Base-by-base conservation (phyloP, 2,113 vertebrate genomes). In the Terrapene triunguis region DNA sequence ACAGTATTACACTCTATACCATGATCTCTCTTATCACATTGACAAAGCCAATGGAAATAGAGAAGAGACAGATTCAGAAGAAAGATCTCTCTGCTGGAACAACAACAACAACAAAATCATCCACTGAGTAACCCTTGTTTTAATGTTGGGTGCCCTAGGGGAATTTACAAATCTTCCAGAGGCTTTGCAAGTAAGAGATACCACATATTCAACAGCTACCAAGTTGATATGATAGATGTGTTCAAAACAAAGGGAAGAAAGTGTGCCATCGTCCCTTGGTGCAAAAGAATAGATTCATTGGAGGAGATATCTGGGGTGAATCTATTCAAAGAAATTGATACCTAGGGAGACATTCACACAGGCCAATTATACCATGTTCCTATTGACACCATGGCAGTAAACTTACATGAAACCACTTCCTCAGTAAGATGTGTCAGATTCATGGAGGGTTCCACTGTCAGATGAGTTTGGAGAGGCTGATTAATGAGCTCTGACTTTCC, bases 131-230 rank as follows among this genome's bases (percentile, higher is more conserved):
- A 85, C 59, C 35, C 6, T 80, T 87, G 14, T 57, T 80, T 80
- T 55, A 90, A 17, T 81, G 14, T 48, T 89, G 65, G 4, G 72
- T 82, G 38, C 19, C 47, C 74, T 76, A 27, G 57, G 84, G 10
- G 69, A 91, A 96, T 29, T 54, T 53, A 54, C 22, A 90, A 84
- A 85, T 10, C 54, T 74, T 89, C 86, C 32, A 29, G 47, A 82
- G 32, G 79, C 55, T 89, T 97, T 96, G 69, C 55, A 94, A 91
- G 84, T 87, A 74, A 90, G 22, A 90, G 62, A 38, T 81, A 82
- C 38, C 82, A 80, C 59, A 48, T 72, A 25, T 80, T 48, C 55
- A 85, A 82, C 80, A 82, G 57, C 27, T 42, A 82, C 82, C 48
- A 44, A 90, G 82, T 55, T 94, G 74, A 89, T 65, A 78, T 88